Evolutionary conservation across 2,113 vertebrate genomes (phyloP).

Genomic region (Asarcornis scutulata): DNA sequence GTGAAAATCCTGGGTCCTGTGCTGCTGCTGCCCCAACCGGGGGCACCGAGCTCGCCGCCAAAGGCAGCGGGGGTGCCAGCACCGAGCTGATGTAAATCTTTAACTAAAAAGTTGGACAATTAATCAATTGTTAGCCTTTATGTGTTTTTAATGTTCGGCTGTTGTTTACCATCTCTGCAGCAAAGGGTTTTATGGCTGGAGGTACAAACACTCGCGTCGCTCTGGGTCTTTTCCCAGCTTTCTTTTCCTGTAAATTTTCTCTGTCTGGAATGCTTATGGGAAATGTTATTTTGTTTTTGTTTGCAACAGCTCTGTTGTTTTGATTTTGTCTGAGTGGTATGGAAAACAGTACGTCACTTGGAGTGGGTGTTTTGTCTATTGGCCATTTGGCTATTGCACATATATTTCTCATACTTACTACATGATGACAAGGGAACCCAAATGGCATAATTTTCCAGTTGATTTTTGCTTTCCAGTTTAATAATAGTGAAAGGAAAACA

Average conservation of each 20-base stretch:
- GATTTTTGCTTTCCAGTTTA: constrained; percentile 80
- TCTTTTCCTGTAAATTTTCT: constrained; percentile 81
- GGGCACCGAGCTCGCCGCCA: neutral
- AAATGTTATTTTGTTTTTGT: constrained; percentile 89
- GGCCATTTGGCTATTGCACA: constrained; percentile 84
- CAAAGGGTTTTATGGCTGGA: constrained; percentile 43
- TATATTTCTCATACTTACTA: constrained; percentile 85
- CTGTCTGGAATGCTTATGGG: constrained; percentile 87
- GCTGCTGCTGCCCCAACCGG: neutral
- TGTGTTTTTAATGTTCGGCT: constrained; percentile 36
- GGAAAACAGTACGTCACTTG: constrained; percentile 87
- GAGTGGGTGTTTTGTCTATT: constrained; percentile 86
- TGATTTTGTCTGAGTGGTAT: constrained; percentile 88
- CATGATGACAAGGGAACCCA: constrained; percentile 83
- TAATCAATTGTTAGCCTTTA: constrained; percentile 51
- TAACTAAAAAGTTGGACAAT: constrained; percentile 47
- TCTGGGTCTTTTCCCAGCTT: constrained; percentile 81
- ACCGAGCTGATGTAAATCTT: constrained; percentile 2
- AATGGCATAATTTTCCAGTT: constrained; percentile 81
- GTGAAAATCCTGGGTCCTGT: neutral
- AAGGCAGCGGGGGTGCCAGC: neutral
- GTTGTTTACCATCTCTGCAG: constrained; percentile 43
- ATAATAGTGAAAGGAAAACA: constrained; percentile 82
- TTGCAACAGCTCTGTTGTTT: constrained; percentile 87
- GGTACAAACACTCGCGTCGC: constrained; percentile 59